Percentiles rank a stretch among this genome's conserved stretches.
Evolutionary conservation across 2,113 vertebrate species (phyloP).

Genomic region (Entomyzon cyanotis): DNA sequence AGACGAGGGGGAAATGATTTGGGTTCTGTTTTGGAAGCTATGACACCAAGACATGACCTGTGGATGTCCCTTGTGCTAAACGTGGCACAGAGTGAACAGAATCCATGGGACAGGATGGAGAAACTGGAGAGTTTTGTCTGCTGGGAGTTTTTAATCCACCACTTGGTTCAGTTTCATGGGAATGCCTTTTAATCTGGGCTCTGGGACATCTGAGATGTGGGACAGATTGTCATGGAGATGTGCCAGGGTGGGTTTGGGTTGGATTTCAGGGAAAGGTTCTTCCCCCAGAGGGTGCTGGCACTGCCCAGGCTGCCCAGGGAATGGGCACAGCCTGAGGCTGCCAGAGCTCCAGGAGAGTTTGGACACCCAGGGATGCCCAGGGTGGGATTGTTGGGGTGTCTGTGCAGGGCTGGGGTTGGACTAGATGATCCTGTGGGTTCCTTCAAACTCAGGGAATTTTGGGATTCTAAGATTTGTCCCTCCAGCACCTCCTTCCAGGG

Average conservation of each 20-base stretch:
- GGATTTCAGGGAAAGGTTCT: neutral
- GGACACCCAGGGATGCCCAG: neutral
- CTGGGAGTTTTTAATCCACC: neutral
- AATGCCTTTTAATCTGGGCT: neutral
- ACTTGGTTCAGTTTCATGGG: neutral
- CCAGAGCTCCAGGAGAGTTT: neutral
- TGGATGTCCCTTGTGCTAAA: neutral
- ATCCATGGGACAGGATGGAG: rapidly evolving
- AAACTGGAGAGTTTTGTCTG: neutral
- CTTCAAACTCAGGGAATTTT: neutral
- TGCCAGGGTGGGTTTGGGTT: rapidly evolving
- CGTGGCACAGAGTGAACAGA: neutral
- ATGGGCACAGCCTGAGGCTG: neutral
- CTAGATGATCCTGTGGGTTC: rapidly evolving
- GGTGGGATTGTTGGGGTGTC: neutral
- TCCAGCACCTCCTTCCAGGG: neutral
- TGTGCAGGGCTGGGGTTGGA: neutral
- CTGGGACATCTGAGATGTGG: neutral
- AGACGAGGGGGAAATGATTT: neutral
- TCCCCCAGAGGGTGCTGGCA: neutral
- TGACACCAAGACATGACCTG: neutral
- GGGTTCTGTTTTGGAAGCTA: neutral
- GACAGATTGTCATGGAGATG: neutral
- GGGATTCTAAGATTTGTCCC: neutral
- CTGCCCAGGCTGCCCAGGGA: neutral